Percentiles rank a stretch among this genome's conserved stretches.
These are phyloP conservation scores for Papilio gigon DNA, from an alignment of 2,888 invertebrate genomes.

Conservation along the genomic window DNA sequence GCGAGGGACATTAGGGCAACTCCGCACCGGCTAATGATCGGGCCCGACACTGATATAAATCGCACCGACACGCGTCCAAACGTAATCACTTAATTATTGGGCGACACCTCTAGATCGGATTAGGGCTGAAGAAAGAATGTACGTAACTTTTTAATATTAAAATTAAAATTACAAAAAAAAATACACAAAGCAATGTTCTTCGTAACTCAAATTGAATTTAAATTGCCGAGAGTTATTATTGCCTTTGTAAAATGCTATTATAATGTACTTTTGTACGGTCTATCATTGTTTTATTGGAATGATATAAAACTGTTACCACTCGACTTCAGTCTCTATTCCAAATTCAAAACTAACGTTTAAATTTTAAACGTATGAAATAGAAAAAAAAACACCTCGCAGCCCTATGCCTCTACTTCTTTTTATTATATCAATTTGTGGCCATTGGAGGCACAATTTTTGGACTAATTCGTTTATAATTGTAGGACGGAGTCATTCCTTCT, in stretches of 20 bases:
- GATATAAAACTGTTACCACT: background rate
- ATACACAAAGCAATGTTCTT: background rate
- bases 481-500: slow-evolving; percentile 68
- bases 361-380: background rate
- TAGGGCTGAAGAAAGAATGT: slow-evolving; percentile 45
- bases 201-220: background rate
- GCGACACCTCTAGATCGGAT: slow-evolving; percentile 66
- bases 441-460: slow-evolving; percentile 78
- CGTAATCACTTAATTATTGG: slow-evolving; percentile 82
- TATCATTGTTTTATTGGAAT: no score
- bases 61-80: slow-evolving; percentile 76
- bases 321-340: background rate
- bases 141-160: background rate
- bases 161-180: background rate
- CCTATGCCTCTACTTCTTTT: slow-evolving; percentile 65
- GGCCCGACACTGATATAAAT: slow-evolving; percentile 74
- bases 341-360: background rate
- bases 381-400: slow-evolving; percentile 41
- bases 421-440: slow-evolving; percentile 82
- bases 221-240: background rate
- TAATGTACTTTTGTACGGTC: background rate
- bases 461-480: slow-evolving; percentile 81
- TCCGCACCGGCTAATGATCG: slow-evolving; percentile 63
- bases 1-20: slow-evolving; percentile 46
- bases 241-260: background rate